Evolutionary conservation across 2,797 vertebrate genomes (phyloP), one percentile per base, ranked within the genome.

Genomic region (Geotria australis): DNA sequence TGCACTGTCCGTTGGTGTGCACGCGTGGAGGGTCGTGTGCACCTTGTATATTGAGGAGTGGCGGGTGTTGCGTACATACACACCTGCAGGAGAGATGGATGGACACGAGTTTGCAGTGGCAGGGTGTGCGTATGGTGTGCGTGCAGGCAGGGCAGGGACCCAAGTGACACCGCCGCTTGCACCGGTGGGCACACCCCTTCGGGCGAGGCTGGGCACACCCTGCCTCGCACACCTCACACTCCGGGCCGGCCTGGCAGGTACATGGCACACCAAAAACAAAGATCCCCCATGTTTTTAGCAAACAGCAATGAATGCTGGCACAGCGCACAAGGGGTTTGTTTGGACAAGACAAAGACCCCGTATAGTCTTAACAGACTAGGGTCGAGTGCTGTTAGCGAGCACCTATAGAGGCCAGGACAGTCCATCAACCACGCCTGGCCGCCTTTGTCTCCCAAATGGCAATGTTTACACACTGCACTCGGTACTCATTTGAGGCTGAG

Each of bases 111-210:
- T 74, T 83, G 73, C 83, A 86, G 68, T 86, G 80, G 68, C 82
- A 86, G 63, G 81, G 80, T 24, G 77, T 75, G 63, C 79, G 77
- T 58, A 78, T 68, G 77, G 79, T 82, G 62, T 84, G 80, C 60
- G 71, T 65, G 67, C 83, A 86, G 0, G 74, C 46, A 11, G 76
- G 77, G 59, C 83, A 86, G 61, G 68, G 58, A 47, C 70, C 79
- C 6, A 68, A 73, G 62, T 86, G 83, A 65, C 83, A 86, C 2
- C 71, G 76, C 58, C 73, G 62, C 60, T 70, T 62, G 59, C 83
- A 86, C 2, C 67, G 63, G 61, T 86, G 83, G 61, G 79, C 73
- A 61, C 83, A 85, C 46, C 78, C 72, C 1, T 60, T 14, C 1
- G 76, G 79, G 48, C 78, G 77, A 57, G 77, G 65, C 60, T 77